Conservation (phyloP, 2,113 vertebrate species). For the Maylandia zebra region DNA sequence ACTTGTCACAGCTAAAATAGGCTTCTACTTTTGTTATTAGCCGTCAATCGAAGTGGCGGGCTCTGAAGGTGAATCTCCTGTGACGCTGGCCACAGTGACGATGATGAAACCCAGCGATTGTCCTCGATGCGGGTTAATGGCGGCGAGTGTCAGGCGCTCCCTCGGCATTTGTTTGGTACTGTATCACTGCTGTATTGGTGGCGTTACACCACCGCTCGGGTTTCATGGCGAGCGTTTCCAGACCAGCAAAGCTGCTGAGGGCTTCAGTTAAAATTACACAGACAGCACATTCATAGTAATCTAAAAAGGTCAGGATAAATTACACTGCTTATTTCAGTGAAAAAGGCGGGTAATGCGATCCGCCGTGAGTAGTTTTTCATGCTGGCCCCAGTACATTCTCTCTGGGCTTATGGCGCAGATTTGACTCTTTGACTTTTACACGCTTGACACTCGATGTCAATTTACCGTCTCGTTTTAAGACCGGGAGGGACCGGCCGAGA, state of each 20-base stretch:
- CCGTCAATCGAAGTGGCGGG: neutral
- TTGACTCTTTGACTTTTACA: conserved; percentile 61
- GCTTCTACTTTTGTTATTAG: conserved; percentile 52
- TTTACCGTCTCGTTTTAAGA: conserved; percentile 42
- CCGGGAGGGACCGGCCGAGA: neutral
- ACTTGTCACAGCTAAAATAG: conserved; percentile 59
- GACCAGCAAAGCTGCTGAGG: conserved; percentile 59
- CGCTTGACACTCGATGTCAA: conserved; percentile 38
- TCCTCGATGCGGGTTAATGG: neutral
- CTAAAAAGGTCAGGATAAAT: conserved; percentile 66
- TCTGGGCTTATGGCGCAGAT: neutral
- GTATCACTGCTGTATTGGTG: conserved; percentile 17
- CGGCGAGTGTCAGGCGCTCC: conserved; percentile 17
- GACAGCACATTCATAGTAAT: conserved; percentile 61
- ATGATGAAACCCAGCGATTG: neutral
- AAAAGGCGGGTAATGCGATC: conserved; percentile 57
- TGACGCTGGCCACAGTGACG: neutral
- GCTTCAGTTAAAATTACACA: conserved; percentile 57
- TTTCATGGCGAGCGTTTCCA: conserved; percentile 40
- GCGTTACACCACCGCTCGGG: conserved; percentile 22
- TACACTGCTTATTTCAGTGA: conserved; percentile 63
- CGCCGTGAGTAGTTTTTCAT: conserved; percentile 37
- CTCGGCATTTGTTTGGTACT: conserved; percentile 34
- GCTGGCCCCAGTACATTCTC: conserved; percentile 6
- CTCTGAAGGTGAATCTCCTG: neutral